Evolutionary conservation across 2,888 invertebrate species (phyloP), one percentile per base, ranked within the genome.

Genomic region (Aspidiotus rigidus): DNA sequence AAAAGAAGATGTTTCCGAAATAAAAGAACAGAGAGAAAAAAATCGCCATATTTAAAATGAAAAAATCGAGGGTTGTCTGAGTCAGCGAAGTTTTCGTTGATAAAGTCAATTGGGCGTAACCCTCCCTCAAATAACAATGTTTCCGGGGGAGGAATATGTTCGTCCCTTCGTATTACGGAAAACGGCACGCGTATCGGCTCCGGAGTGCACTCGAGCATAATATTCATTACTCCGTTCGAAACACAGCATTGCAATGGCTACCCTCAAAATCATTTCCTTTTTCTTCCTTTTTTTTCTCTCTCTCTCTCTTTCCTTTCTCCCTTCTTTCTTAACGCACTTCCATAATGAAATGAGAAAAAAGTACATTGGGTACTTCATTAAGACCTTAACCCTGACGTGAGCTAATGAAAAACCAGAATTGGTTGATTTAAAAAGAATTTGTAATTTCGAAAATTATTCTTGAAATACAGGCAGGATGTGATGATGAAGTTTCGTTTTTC

Each of bases 101-200:
- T 67, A 53, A 67, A 67, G 60, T 67, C 67, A 67, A 67, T 67
- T 67, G 67, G 67, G 67, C 67, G 67, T 67, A 44, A 60, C 67
- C 60, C 67, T 67, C 67, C 67, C 67, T 17, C 67, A 40, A 67
- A 59, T 67, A 67, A 59, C 59, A 53, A 28, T 49, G 44, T 60
- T 60, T 41, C 53, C 28, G 59, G 53, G 67, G 67, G 67, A 59
- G 49, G 60, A 59, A 67, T 41, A 57, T 59, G 42, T 59, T 59
- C 53, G 40, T 56, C 59, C 13, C 10, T 10, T 56, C 17, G 13
- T n/a, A 13, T 17, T 59, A 17, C 28, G 11, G 11, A 60, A 67
- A 67, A 53, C 59, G 67, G 67, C 60, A 67, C 67, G 59, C 67
- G 67, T 67, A 67, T 67, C 42, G 40, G 44, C 67, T 67, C 28